A percentile compares a stretch with the other conserved stretches of the same genome.
These are phyloP conservation scores for Podarcis siculus DNA, from an alignment of 2,797 vertebrate species.

Conservation along the genomic window DNA sequence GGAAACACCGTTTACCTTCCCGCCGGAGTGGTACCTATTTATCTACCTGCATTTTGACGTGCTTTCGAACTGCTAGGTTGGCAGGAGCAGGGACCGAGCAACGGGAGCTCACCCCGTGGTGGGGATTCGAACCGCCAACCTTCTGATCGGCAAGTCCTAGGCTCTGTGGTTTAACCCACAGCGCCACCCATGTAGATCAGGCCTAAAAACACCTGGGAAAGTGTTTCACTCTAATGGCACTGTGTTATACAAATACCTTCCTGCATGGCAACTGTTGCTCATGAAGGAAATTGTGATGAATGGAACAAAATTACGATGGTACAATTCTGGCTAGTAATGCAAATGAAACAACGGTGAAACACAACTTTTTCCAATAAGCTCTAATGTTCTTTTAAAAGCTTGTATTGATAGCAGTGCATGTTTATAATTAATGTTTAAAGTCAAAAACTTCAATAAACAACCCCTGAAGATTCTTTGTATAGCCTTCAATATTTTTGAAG, in stretches of 20 bases:
- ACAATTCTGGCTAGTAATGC: not conserved
- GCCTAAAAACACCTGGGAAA: not conserved
- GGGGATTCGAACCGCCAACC: too few species aligned
- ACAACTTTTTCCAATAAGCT: not conserved
- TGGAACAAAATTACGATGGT: not conserved
- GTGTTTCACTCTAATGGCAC: not conserved
- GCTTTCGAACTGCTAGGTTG: too few species aligned
- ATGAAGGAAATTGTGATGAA: not conserved
- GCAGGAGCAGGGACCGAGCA: too few species aligned
- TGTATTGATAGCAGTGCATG: not conserved
- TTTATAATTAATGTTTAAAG: not conserved
- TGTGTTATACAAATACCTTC: not conserved
- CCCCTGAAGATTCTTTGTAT: not conserved
- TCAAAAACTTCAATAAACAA: not conserved
- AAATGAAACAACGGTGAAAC: not conserved
- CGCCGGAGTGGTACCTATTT: too few species aligned
- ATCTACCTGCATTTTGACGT: too few species aligned
- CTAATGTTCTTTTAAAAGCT: not conserved
- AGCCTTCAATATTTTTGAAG: conserved; percentile 13
- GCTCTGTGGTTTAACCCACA: too few species aligned
- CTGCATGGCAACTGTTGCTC: not conserved
- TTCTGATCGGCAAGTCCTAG: too few species aligned
- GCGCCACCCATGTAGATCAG: not conserved
- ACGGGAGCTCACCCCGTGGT: too few species aligned
- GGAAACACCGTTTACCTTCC: too few species aligned